A percentile compares a stretch with the other conserved stretches of the same genome.
Conservation (phyloP, 2,888 invertebrate genomes). For the Idaea straminata region DNA sequence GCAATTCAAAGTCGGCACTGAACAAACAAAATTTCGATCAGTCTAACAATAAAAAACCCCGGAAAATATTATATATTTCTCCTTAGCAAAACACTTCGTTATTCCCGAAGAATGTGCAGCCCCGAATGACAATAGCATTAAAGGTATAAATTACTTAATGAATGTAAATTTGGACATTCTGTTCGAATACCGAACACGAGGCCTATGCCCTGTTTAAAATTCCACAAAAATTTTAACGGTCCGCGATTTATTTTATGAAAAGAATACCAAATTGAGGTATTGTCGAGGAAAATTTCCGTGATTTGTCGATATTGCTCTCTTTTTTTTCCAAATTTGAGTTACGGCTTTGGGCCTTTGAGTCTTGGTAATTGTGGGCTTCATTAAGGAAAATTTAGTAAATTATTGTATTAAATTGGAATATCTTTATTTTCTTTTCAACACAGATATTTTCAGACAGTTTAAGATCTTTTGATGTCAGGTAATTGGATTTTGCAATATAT, state of each 20-base stretch:
- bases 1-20: neutral
- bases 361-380: neutral
- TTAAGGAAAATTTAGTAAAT: neutral
- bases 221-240: constrained; percentile 48
- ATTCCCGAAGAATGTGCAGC: constrained; percentile 24
- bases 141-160: constrained; percentile 59
- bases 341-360: neutral
- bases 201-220: constrained; percentile 43
- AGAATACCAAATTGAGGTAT: constrained; percentile 53
- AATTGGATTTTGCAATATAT: neutral
- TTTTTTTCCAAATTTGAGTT: neutral
- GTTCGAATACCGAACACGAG: constrained; percentile 30
- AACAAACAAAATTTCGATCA: neutral
- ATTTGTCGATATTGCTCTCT: neutral
- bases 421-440: neutral
- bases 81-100: constrained; percentile 30
- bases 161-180: constrained; percentile 56
- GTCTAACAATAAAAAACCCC: neutral
- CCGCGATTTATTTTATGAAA: constrained; percentile 43
- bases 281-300: constrained; percentile 28
- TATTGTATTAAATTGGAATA: neutral
- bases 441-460: neutral
- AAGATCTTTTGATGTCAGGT: neutral
- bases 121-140: constrained; percentile 40
- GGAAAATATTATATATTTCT: constrained; percentile 22